Evolutionary conservation across 2,113 vertebrate genomes (phyloP).

Genomic region (Malaclemys terrapin): DNA sequence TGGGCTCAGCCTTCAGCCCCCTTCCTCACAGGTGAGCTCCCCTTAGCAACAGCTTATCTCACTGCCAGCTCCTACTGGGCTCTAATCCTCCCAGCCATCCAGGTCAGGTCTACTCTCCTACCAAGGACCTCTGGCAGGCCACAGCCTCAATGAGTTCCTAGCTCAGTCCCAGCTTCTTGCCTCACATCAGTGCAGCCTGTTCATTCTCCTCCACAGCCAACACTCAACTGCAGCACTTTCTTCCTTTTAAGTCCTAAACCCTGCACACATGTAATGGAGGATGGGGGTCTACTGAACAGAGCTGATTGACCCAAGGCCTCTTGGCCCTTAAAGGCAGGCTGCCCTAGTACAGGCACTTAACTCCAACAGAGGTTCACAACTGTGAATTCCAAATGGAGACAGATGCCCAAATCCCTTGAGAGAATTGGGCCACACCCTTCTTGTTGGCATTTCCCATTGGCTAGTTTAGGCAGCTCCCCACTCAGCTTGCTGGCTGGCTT

Average conservation of each 20-base stretch:
- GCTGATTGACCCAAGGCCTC: neutral
- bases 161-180: neutral
- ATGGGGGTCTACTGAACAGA: neutral
- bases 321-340: neutral
- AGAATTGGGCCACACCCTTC: neutral
- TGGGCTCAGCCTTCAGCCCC: neutral
- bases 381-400: neutral
- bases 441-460: neutral
- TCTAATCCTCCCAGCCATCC: neutral
- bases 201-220: neutral
- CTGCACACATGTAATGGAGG: neutral
- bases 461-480: neutral
- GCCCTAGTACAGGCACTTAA: neutral
- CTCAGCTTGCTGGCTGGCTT: neutral
- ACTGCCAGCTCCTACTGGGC: neutral
- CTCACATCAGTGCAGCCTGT: neutral
- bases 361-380: neutral
- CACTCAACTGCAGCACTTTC: neutral
- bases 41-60: neutral
- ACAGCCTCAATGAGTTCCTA: neutral
- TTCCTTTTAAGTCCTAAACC: neutral
- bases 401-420: neutral
- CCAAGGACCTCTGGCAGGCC: neutral
- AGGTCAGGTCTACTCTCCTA: neutral
- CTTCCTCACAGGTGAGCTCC: neutral